A percentile compares a stretch with the other conserved stretches of the same genome.
phyloP scores from a whole-genome alignment of 1,140 invertebrate genomes.

The Cataglyphis hispanica region DNA sequence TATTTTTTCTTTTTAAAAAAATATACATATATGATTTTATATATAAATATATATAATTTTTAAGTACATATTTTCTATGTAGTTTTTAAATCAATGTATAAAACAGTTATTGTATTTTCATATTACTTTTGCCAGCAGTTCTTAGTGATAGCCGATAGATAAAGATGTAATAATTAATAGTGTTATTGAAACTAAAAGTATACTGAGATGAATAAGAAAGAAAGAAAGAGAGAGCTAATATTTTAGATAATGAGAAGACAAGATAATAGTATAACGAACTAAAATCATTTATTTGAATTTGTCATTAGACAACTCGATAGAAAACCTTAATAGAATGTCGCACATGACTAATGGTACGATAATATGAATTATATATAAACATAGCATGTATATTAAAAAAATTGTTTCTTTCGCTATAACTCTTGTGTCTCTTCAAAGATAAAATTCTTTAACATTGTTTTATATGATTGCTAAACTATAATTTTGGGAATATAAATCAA shows the following conservation, averaged over 20 bases:
- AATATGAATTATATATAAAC: conserved; percentile 41
- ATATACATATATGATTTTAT: background rate
- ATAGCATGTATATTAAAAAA: conserved; percentile 41
- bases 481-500: conserved; percentile 46
- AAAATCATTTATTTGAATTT: conserved; percentile 50
- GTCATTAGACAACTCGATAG: background rate
- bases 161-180: conserved; percentile 4
- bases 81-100: background rate
- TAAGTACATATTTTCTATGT: no score
- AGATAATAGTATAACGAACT: conserved; percentile 27
- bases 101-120: background rate
- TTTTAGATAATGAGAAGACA: conserved; percentile 10
- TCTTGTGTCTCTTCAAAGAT: conserved; percentile 13
- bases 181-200: background rate
- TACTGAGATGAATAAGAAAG: background rate
- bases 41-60: no score
- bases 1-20: background rate
- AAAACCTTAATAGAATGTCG: conserved; percentile 34
- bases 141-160: background rate
- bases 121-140: background rate
- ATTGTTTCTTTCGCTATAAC: conserved; percentile 28
- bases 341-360: conserved; percentile 27
- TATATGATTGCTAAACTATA: conserved; percentile 13
- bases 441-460: conserved; percentile 21
- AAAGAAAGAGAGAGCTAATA: background rate